phyloP scores from a whole-genome alignment of 2,113 vertebrate species.

The Halcyon senegalensis region DNA sequence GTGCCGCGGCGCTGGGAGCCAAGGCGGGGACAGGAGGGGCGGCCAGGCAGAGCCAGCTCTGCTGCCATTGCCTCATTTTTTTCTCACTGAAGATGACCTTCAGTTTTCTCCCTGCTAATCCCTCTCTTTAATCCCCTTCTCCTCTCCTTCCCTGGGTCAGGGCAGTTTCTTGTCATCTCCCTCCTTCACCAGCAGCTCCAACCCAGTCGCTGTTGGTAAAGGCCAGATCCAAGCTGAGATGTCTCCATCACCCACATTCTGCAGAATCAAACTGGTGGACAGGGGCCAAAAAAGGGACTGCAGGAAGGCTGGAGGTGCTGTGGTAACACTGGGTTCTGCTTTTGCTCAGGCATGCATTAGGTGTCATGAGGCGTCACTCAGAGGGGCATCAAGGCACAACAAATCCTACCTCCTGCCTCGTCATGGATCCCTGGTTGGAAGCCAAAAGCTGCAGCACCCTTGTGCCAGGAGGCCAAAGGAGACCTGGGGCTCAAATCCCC shows the following conservation, averaged over 20 bases:
- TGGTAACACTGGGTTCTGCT: not conserved
- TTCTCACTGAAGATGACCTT: slow-evolving; percentile 75
- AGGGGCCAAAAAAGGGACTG: not conserved
- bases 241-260: not conserved
- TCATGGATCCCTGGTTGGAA: fast-evolving
- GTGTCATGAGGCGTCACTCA: fast-evolving
- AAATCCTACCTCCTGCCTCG: not conserved
- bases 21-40: slow-evolving; percentile 1
- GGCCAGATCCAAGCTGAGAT: not conserved
- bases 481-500: fast-evolving
- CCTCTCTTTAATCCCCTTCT: slow-evolving; percentile 14
- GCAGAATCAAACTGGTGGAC: fast-evolving
- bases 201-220: fast-evolving
- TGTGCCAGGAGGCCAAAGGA: fast-evolving
- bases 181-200: not conserved
- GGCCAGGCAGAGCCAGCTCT: slow-evolving; percentile 51
- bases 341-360: fast-evolving
- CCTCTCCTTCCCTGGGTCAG: not conserved
- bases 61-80: slow-evolving; percentile 64
- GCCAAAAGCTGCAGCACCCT: fast-evolving
- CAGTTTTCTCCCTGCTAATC: slow-evolving; percentile 22
- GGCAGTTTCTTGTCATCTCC: not conserved
- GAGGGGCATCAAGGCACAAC: not conserved
- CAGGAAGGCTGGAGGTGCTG: not conserved
- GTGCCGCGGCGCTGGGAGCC: slow-evolving; percentile 75